Base-by-base conservation (phyloP, 2,113 vertebrate species). In the Anolis sagrei region DNA sequence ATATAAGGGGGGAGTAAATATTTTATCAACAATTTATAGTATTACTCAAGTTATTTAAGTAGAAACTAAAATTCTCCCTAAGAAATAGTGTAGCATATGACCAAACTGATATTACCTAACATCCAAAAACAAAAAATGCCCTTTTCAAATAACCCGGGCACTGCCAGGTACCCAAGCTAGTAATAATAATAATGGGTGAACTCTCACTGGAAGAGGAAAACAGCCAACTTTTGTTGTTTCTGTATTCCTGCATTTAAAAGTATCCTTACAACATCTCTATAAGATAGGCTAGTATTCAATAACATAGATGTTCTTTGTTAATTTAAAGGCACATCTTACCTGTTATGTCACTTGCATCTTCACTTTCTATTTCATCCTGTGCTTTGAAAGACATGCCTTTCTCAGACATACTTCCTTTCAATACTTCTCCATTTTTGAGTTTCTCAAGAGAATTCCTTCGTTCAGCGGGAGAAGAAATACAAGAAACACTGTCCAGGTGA, bases 391-490 rank as follows among this genome's bases (percentile, higher is more conserved):
- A 85, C 70, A 79, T 70, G 69, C 69, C 87, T 76, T 92, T 92
- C 64, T 94, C 83, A 92, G 91, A 87, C 79, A 68, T 5, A 48
- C 8, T 83, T 73, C n/a, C 90, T 82, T 91, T 93, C 91, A 91
- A 91, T 72, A 82, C 54, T 29, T 81, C 91, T 27, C 86, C 73
- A 74, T 61, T 88, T 72, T 79, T 70, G 34, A 84, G 27, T 51
- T 87, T 92, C 8, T 85, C 88, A 69, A 85, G 66, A 91, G 83
- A 75, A 68, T 89, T 1, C 0, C 14, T 89, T 75, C 82, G 89
- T 62, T 92, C 68, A 44, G 34, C 25, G 64, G 27, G 61, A 48
- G 80, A 54, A 36, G 80, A 61, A 87, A 68, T 69, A 70, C 32
- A 21, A 0, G 66, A 18, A 69, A 83, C 74, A 89, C 8, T 4